Evolutionary conservation across 2,797 vertebrate species (phyloP), one percentile per base, ranked within the genome.

Genomic region (Enteromius unitaeniatus): DNA sequence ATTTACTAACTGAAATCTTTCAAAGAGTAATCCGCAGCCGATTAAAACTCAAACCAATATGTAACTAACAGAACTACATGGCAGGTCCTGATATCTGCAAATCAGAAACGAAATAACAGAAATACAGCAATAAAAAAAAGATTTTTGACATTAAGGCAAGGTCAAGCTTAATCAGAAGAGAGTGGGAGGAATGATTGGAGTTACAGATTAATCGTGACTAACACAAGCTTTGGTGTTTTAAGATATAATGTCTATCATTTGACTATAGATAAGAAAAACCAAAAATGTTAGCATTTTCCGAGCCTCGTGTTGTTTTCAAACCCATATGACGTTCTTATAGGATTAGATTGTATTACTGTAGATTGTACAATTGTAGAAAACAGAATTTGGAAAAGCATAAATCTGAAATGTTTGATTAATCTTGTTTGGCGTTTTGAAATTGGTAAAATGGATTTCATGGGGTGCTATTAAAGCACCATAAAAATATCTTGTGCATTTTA

Each of bases 71-170:
- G 62, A 70, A 58, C 45, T 19, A n/a, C 40, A 81, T 60, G 53
- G 64, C 31, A 13, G 21, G 47, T n/a, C 6, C 45, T 79, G 26
- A 37, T 26, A 21, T 53, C 15, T 67, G 14, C n/a, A 37, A 79
- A 68, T 67, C 62, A 68, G 49, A 34, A 60, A 34, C 21, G 11
- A 45, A 13, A 45, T 67, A 10, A 34, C 31, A 34, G 31, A 34
- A 7, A 40, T 40, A 19, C 11, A 83, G 45, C 58, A 15, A 34
- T 1, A 15, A 11, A 0, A 65, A 45, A 28, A 17, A 55, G 42
- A 21, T 68, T 60, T 55, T 28, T 83, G 26, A 68, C 81, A 78
- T 69, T 21, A 60, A 15, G 37, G 68, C 14, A 78, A 60, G 74
- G 37, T 83, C 19, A 8, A 77, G 8, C 62, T 83, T 10, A 68